These are phyloP conservation scores for Eurytoma adleriae DNA, from an alignment of 2,888 invertebrate genomes.

Conservation along the genomic window DNA sequence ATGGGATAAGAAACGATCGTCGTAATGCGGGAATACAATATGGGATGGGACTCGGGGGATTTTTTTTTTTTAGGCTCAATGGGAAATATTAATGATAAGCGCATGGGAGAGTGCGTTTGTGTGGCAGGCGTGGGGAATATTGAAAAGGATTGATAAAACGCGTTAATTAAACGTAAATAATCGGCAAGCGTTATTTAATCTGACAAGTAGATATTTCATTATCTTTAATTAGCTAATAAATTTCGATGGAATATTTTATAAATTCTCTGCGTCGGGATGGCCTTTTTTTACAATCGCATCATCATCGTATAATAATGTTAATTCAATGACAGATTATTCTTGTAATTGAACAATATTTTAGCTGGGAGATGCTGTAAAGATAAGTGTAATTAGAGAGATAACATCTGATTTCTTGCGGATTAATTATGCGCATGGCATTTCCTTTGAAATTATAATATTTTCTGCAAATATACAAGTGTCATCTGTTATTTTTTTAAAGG, in stretches of 20 bases:
- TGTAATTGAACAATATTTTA: too few species aligned
- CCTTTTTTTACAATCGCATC: too few species aligned
- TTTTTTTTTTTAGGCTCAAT: background rate
- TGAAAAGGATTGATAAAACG: background rate
- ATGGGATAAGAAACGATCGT: conserved; percentile 9
- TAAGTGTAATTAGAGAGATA: too few species aligned
- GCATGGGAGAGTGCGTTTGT: background rate
- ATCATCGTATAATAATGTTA: too few species aligned
- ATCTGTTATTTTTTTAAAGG: too few species aligned
- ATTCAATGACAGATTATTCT: too few species aligned
- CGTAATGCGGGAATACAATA: conserved; percentile 9
- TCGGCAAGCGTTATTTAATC: background rate
- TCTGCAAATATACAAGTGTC: too few species aligned
- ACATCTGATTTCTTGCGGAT: too few species aligned
- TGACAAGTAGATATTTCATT: conserved; percentile 11
- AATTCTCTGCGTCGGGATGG: background rate
- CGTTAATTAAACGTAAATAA: background rate
- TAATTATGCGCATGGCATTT: too few species aligned
- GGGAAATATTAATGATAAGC: background rate
- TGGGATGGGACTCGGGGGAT: background rate
- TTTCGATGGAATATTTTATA: background rate
- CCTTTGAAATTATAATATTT: too few species aligned
- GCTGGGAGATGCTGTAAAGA: too few species aligned
- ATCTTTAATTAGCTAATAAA: conserved; percentile 22
- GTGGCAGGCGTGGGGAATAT: background rate